Percentiles rank a stretch among this genome's conserved stretches.
Evolutionary conservation across 2,797 vertebrate genomes (phyloP).

Genomic region (Craterocephalus amniculus): DNA sequence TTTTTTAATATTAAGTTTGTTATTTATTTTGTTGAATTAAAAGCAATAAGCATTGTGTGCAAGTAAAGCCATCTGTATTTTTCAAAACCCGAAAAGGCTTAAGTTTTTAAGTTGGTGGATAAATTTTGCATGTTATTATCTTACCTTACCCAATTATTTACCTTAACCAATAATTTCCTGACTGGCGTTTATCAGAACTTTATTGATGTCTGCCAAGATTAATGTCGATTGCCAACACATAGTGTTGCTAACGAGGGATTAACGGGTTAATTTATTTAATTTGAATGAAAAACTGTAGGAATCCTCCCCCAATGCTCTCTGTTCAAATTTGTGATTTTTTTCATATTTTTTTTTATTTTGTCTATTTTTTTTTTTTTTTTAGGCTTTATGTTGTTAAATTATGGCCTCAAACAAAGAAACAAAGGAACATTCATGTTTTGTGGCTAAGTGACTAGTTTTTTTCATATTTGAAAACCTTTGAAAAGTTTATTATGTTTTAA

Average conservation of each 20-base stretch:
- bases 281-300: conserved; percentile 11
- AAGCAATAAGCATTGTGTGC: conserved; percentile 70
- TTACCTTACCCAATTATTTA: not conserved
- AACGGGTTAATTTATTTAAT: not conserved
- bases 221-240: conserved; percentile 9
- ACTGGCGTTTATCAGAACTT: conserved; percentile 19
- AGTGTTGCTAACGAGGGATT: not conserved
- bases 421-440: conserved; percentile 33
- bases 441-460: conserved; percentile 27
- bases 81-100: conserved; percentile 5
- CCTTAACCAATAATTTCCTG: not conserved
- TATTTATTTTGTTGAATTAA: conserved; percentile 16
- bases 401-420: conserved; percentile 51
- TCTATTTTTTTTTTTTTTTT: conserved; percentile 12
- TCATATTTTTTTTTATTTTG: conserved; percentile 24
- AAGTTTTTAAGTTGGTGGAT: conserved; percentile 13
- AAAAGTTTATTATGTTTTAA: conserved; percentile 27
- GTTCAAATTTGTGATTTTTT: conserved; percentile 20
- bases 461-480: conserved; percentile 28
- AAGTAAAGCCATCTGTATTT: conserved; percentile 23
- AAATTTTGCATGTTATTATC: not conserved
- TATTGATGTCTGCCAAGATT: conserved; percentile 29
- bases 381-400: conserved; percentile 30
- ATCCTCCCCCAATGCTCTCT: conserved; percentile 20
- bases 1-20: not conserved